These are phyloP conservation scores for Nipponia nippon DNA, from an alignment of 2,113 vertebrate species.

Conservation along the genomic window DNA sequence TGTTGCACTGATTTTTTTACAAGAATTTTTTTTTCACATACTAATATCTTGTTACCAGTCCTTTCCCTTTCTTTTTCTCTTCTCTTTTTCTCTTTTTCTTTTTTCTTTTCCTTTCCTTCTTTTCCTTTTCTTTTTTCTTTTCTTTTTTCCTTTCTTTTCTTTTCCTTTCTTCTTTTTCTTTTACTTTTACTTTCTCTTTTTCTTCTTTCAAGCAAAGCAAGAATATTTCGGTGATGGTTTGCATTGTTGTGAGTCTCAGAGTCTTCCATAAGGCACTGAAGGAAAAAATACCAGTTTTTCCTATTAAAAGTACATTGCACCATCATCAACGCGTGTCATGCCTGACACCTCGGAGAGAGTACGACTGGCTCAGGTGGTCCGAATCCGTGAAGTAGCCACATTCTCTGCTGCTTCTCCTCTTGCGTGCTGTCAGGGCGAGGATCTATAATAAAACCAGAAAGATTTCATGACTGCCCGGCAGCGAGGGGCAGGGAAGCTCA, in stretches of 20 bases:
- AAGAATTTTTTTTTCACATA: conserved; percentile 69
- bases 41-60: conserved; percentile 72
- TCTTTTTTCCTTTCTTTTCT: conserved; percentile 64
- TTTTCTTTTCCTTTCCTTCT: conserved; percentile 44
- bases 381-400: conserved; percentile 79
- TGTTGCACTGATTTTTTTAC: conserved; percentile 80
- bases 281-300: conserved; percentile 88
- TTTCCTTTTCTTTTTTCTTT: conserved; percentile 59
- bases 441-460: conserved; percentile 69
- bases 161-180: conserved; percentile 41
- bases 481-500: background rate
- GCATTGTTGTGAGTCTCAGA: conserved; percentile 94
- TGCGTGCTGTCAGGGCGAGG: conserved; percentile 57
- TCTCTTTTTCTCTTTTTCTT: conserved; percentile 54
- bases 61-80: conserved; percentile 53
- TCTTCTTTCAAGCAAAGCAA: conserved; percentile 88
- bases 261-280: conserved; percentile 99
- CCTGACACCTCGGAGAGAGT: conserved; percentile 81
- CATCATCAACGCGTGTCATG: conserved; percentile 85
- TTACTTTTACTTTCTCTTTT: conserved; percentile 63
- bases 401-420: conserved; percentile 78
- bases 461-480: background rate
- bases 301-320: conserved; percentile 92
- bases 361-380: conserved; percentile 79
- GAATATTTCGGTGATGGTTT: conserved; percentile 91